Evolutionary conservation across 2,888 invertebrate genomes (phyloP).

Genomic region (Drosophila mimetica): DNA sequence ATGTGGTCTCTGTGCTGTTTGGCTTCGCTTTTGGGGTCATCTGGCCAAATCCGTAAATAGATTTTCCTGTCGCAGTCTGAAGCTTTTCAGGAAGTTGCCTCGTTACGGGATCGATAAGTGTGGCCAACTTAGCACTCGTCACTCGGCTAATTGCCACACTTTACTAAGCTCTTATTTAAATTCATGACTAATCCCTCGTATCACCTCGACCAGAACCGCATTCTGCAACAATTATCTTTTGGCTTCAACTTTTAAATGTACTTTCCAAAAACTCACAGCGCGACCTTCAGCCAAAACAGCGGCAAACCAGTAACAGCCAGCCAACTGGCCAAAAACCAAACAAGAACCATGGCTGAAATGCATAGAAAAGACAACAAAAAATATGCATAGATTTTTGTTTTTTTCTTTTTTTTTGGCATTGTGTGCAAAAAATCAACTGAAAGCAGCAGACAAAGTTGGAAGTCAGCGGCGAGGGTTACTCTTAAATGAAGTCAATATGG

Average conservation of each 20-base stretch:
- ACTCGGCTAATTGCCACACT: neutral
- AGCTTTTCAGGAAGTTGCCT: slow-evolving; percentile 11
- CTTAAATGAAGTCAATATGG: slow-evolving; percentile 53
- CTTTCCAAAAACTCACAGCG: slow-evolving; percentile 67
- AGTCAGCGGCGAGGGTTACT: slow-evolving; percentile 49
- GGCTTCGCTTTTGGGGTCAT: slow-evolving; percentile 24
- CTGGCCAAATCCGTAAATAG: slow-evolving; percentile 15
- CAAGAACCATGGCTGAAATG: slow-evolving; percentile 52
- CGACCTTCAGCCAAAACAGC: slow-evolving; percentile 66
- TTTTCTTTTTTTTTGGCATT: slow-evolving; percentile 35
- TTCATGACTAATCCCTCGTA: slow-evolving; percentile 33
- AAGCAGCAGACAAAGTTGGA: slow-evolving; percentile 58
- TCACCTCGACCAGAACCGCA: slow-evolving; percentile 49
- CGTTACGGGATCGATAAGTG: slow-evolving; percentile 9
- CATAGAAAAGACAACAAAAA: slow-evolving; percentile 56
- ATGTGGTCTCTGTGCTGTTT: slow-evolving; percentile 1
- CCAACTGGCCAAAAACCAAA: slow-evolving; percentile 47
- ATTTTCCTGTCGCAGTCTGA: slow-evolving; percentile 8
- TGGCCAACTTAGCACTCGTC: neutral
- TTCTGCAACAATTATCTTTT: slow-evolving; percentile 71
- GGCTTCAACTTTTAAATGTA: slow-evolving; percentile 68
- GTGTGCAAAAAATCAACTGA: slow-evolving; percentile 33
- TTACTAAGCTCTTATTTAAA: slow-evolving; percentile 26
- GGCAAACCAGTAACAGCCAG: slow-evolving; percentile 43
- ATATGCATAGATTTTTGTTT: slow-evolving; percentile 11